These are phyloP conservation scores for Nymphalis polychloros DNA, from an alignment of 2,888 invertebrate species.

Conservation along the genomic window DNA sequence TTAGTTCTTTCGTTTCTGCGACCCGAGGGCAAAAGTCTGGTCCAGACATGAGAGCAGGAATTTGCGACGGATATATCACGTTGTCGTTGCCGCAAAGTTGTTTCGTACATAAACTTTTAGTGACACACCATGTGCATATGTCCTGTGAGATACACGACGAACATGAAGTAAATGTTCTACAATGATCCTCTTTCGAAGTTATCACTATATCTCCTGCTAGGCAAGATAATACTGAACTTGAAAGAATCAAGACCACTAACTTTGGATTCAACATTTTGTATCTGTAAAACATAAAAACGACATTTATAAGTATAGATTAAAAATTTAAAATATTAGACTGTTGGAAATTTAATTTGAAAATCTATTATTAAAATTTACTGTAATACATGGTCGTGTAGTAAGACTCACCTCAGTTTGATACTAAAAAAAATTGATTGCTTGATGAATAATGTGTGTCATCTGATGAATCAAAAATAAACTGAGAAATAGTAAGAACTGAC, in stretches of 20 bases:
- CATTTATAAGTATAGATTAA: too few species aligned
- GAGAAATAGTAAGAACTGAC: constrained; percentile 5
- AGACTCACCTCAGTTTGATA: too few species aligned
- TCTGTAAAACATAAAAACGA: constrained; percentile 16
- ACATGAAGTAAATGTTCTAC: constrained; percentile 52
- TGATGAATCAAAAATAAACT: constrained; percentile 3
- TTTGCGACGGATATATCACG: constrained; percentile 59
- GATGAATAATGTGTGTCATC: neutral
- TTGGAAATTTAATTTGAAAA: too few species aligned
- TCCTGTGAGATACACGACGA: constrained; percentile 55
- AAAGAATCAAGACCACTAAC: constrained; percentile 19
- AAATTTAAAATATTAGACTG: too few species aligned
- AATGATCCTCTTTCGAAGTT: constrained; percentile 39
- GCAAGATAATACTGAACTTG: constrained; percentile 28
- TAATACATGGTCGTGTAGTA: too few species aligned
- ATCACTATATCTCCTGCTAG: constrained; percentile 36
- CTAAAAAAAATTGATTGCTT: too few species aligned
- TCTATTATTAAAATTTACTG: too few species aligned
- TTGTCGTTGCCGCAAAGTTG: constrained; percentile 68
- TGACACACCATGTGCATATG: constrained; percentile 67
- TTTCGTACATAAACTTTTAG: constrained; percentile 64
- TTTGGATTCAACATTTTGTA: constrained; percentile 16
- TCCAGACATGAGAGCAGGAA: constrained; percentile 61
- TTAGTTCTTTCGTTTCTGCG: constrained; percentile 41
- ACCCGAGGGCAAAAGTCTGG: constrained; percentile 64